Evolutionary conservation across 2,797 vertebrate genomes (phyloP), one percentile per base, ranked within the genome.

Genomic region (Poeciliopsis infans): DNA sequence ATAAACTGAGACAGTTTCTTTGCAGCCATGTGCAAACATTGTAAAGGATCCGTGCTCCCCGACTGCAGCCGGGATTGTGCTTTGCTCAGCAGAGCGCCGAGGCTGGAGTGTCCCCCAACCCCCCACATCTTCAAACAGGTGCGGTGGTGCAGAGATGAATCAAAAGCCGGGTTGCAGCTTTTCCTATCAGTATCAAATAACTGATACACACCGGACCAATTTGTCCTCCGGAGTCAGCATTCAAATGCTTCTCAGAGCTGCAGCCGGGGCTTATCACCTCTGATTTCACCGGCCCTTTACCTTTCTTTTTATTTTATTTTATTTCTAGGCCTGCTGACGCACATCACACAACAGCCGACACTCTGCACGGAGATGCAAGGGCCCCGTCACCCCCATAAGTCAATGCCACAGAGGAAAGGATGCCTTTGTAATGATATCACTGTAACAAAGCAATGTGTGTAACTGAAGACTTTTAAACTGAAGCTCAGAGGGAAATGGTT

Each of bases 341-440:
- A 89, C 79, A 87, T 93, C 91, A 87, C 76, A 75, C 78, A 74
- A 76, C 79, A 82, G 75, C 79, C 80, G 46, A 66, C 82, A 79
- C 84, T 85, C 72, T 83, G 80, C 83, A 86, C 6, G 8, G 76
- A 80, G 72, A 84, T 69, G 80, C 85, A 88, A 90, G 89, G 87
- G 85, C 84, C 88, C 86, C 84, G 84, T 86, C 88, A 91, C 86
- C 85, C 85, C 87, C 90, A 91, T 94, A 93, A 93, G 86, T 93
- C 89, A 93, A 81, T 85, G 91, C 86, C 89, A 92, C 49, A 74
- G 46, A 77, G 87, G 79, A 84, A 88, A 87, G 83, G 79, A 6
- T 74, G 84, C 76, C 76, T 77, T 79, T 83, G 84, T 87, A 91
- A 88, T 90, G 90, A 86, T 92, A 92, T 85, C 84, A 86, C 80